Conservation (phyloP, 2,797 vertebrate genomes). For the Anguilla anguilla region DNA sequence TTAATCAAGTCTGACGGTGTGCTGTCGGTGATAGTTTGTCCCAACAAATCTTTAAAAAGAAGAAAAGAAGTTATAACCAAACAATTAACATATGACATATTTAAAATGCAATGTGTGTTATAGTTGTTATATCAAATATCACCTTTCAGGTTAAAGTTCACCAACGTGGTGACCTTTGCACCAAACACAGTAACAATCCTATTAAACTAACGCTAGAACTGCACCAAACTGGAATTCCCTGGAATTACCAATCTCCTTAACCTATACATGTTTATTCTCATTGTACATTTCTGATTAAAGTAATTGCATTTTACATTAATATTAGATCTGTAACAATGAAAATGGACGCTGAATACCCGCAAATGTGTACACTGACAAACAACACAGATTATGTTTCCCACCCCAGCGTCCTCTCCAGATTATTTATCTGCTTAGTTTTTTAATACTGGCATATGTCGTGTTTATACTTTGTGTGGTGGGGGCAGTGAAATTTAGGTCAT, state of each 20-base stretch:
- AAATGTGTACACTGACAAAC: too few relatives aligned
- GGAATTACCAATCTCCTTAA: not conserved
- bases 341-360: not conserved
- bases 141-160: not conserved
- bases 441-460: not conserved
- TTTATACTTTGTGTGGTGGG: not conserved
- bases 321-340: not conserved
- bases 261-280: not conserved
- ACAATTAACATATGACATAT: not conserved
- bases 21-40: conserved; percentile 73
- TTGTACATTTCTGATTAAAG: not conserved
- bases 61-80: conserved; percentile 41
- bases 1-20: conserved; percentile 80
- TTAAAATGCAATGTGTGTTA: not conserved
- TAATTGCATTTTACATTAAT: not conserved
- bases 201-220: not conserved
- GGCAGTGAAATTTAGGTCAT: conserved; percentile 51
- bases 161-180: not conserved
- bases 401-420: too few relatives aligned
- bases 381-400: too few relatives aligned
- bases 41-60: conserved; percentile 73
- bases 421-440: too few relatives aligned
- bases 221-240: not conserved
- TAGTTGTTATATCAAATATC: not conserved
- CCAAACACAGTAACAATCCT: not conserved